Percentiles rank a stretch among this genome's conserved stretches.
phyloP scores from a whole-genome alignment of 2,797 vertebrate genomes.

The Sebastes ruberrimus region DNA sequence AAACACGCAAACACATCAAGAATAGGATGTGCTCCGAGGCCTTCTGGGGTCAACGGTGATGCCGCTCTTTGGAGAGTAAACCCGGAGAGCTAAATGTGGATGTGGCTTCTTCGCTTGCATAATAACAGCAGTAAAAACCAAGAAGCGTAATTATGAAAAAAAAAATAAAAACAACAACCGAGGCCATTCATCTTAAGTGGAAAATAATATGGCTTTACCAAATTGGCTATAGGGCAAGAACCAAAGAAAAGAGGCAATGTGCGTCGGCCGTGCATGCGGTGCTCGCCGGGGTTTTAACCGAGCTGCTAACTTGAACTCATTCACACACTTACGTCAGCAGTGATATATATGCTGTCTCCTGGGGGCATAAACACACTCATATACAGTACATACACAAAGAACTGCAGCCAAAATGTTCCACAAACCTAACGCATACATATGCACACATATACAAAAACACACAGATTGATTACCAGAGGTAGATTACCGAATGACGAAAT shows the following conservation, averaged over 20 bases:
- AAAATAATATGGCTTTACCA: slow-evolving; percentile 62
- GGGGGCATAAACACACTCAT: slow-evolving; percentile 2
- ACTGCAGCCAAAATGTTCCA: not conserved
- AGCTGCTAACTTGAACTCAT: slow-evolving; percentile 2
- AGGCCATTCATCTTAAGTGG: slow-evolving; percentile 49
- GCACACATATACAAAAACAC: not conserved
- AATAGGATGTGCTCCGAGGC: slow-evolving; percentile 6
- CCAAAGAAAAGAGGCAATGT: slow-evolving; percentile 11
- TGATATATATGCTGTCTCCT: slow-evolving; percentile 1
- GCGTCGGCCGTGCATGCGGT: slow-evolving; percentile 22
- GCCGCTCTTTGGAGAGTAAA: slow-evolving; percentile 13
- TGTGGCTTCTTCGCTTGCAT: slow-evolving; percentile 35
- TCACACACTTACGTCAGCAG: not conserved
- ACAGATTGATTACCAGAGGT: slow-evolving; percentile 17
- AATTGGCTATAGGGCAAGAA: slow-evolving; percentile 18
- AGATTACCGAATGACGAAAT: slow-evolving; percentile 31
- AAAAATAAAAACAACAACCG: slow-evolving; percentile 20
- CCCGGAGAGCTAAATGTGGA: slow-evolving; percentile 40
- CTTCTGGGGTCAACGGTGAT: slow-evolving; percentile 23
- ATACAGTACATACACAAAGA: not conserved
- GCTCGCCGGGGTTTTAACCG: slow-evolving; percentile 20
- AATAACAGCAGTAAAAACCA: slow-evolving; percentile 52
- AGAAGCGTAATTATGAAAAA: slow-evolving; percentile 34
- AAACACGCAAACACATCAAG: not conserved
- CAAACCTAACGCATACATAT: not conserved